Conservation (phyloP, 2,113 vertebrate genomes). For the Drymodes brunneopygia region DNA sequence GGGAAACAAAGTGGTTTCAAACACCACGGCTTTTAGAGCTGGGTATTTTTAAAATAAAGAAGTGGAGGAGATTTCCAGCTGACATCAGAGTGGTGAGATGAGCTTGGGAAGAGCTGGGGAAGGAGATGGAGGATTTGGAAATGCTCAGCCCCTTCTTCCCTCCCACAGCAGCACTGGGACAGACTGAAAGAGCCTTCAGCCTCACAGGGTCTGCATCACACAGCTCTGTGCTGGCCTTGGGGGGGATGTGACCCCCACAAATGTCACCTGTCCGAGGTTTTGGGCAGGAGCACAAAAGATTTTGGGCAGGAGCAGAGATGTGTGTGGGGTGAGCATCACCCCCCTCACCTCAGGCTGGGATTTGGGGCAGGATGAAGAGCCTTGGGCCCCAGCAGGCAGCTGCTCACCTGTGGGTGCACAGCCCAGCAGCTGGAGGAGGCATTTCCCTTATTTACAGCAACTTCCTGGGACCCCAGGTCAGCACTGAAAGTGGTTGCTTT, state of each 20-base stretch:
- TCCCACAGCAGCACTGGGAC: not conserved
- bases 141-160: not conserved
- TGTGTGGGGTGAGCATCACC: not conserved
- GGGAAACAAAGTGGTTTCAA: not conserved
- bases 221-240: not conserved
- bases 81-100: rapidly evolving
- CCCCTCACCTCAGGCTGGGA: rapidly evolving
- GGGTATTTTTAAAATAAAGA: not conserved
- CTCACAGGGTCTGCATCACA: not conserved
- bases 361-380: not conserved
- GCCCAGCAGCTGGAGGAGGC: not conserved
- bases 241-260: not conserved
- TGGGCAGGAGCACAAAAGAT: not conserved
- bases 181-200: not conserved
- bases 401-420: not conserved
- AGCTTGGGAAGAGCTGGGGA: not conserved
- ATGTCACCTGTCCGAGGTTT: not conserved
- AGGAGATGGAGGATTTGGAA: not conserved
- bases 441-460: not conserved
- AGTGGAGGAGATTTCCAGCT: not conserved
- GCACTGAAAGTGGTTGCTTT: not conserved
- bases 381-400: rapidly evolving
- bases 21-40: not conserved
- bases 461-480: not conserved
- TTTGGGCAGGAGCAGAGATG: not conserved